These are phyloP conservation scores for Notolabrus celidotus DNA, from an alignment of 2,797 vertebrate species.

Conservation along the genomic window DNA sequence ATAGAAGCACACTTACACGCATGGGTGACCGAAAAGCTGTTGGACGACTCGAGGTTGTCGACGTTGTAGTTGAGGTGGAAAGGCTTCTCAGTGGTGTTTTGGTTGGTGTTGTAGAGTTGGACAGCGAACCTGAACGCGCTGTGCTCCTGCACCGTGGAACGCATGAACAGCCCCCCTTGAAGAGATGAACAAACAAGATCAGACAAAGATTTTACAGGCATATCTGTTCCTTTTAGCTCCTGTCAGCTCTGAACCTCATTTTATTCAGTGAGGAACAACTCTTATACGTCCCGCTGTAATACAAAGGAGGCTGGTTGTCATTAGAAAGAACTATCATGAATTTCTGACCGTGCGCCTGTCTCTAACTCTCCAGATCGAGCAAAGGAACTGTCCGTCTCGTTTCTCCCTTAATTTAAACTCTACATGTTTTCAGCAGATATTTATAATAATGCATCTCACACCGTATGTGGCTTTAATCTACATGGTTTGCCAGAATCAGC, in stretches of 20 bases:
- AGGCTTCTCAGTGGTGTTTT: conserved; percentile 98
- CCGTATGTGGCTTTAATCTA: conserved; percentile 3
- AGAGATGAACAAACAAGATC: conserved; percentile 65
- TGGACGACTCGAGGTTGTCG: conserved; percentile 99
- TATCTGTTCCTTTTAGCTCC: background rate
- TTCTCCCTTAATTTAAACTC: conserved; percentile 3
- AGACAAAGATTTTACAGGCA: conserved; percentile 34
- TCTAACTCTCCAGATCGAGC: conserved; percentile 55
- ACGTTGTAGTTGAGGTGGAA: conserved; percentile 99
- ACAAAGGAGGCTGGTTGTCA: conserved; percentile 1
- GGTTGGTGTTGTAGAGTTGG: conserved; percentile 99
- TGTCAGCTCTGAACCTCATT: conserved; percentile 1
- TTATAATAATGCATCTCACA: conserved; percentile 2
- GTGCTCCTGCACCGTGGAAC: conserved; percentile 99
- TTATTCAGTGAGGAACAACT: conserved; percentile 12
- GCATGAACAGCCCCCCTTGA: conserved; percentile 98
- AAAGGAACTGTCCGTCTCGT: conserved; percentile 13
- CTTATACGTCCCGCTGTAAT: background rate
- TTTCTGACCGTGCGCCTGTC: conserved; percentile 38
- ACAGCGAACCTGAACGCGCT: conserved; percentile 99
- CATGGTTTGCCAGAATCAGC: conserved; percentile 30
- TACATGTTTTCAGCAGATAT: background rate
- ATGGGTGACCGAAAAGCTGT: conserved; percentile 99
- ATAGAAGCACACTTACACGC: conserved; percentile 93
- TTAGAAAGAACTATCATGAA: conserved; percentile 23